Percentiles rank a stretch among this genome's conserved stretches.
Evolutionary conservation across 2,888 invertebrate species (phyloP).

Genomic region (Bedellia somnulentella): DNA sequence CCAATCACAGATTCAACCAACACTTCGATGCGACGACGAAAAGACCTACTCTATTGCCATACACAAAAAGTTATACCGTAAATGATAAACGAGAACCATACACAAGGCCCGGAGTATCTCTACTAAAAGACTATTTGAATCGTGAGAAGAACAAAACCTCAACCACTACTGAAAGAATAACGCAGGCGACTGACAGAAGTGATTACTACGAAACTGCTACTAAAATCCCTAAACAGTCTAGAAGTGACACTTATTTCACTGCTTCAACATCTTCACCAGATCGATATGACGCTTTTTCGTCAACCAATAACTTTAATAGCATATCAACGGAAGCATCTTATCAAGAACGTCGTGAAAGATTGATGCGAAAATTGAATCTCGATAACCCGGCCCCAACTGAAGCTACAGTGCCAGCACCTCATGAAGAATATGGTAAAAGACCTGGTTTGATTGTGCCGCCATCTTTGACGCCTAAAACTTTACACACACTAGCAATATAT

Average conservation of each 20-base stretch:
- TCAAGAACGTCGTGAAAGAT: slow-evolving; percentile 68
- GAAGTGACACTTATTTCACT: slow-evolving; percentile 17
- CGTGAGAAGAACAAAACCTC: slow-evolving; percentile 38
- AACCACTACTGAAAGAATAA: slow-evolving; percentile 20
- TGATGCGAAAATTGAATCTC: slow-evolving; percentile 70
- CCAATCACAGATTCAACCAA: slow-evolving; percentile 18
- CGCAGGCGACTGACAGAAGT: slow-evolving; percentile 23
- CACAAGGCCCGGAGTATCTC: slow-evolving; percentile 46
- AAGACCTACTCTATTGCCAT: slow-evolving; percentile 40
- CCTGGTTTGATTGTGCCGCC: slow-evolving; percentile 71
- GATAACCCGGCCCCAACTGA: slow-evolving; percentile 44
- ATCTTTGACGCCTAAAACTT: slow-evolving; percentile 74
- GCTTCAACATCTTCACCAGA: slow-evolving; percentile 27
- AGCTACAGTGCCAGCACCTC: slow-evolving; percentile 32
- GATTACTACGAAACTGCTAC: slow-evolving; percentile 39
- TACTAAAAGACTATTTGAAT: slow-evolving; percentile 35
- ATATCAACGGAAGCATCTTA: slow-evolving; percentile 42
- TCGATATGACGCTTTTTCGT: slow-evolving; percentile 24
- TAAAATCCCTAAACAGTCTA: slow-evolving; percentile 37
- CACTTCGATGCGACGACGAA: slow-evolving; percentile 23
- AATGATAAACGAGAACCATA: slow-evolving; percentile 39
- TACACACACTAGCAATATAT: slow-evolving; percentile 78
- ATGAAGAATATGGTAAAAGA: slow-evolving; percentile 52
- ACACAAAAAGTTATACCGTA: slow-evolving; percentile 32
- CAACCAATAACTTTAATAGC: slow-evolving; percentile 18